A percentile compares a stretch with the other conserved stretches of the same genome.
phyloP scores from a whole-genome alignment of 2,113 vertebrate genomes.

The Nibea coibor region DNA sequence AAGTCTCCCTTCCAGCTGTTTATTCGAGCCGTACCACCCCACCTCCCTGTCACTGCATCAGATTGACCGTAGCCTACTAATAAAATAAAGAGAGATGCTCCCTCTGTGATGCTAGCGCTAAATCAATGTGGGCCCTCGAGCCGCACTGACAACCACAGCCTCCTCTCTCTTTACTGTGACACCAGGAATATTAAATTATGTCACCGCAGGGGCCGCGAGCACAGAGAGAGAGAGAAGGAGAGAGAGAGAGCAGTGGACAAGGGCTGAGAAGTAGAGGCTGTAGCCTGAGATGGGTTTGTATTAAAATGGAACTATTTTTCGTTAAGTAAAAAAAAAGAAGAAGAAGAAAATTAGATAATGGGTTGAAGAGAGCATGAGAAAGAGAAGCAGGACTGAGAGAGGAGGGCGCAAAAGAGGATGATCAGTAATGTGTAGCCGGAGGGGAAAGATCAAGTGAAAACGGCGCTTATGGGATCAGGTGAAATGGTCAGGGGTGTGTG shows the following conservation, averaged over 20 bases:
- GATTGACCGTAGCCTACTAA: constrained; percentile 75
- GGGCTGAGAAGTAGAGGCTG: constrained; percentile 21
- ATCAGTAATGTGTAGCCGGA: constrained; percentile 56
- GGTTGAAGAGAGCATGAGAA: constrained; percentile 24
- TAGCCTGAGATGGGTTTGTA: constrained; percentile 4
- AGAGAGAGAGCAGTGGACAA: constrained; percentile 16
- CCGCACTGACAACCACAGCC: constrained; percentile 72
- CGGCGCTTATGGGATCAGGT: constrained; percentile 63
- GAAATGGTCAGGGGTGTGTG: constrained; percentile 57
- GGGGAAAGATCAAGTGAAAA: constrained; percentile 65
- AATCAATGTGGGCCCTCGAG: constrained; percentile 72
- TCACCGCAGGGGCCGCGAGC: constrained; percentile 61
- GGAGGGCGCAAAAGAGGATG: constrained; percentile 36
- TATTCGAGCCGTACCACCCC: constrained; percentile 42
- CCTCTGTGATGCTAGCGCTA: constrained; percentile 70
- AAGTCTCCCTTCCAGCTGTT: constrained; percentile 56
- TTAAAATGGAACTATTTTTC: constrained; percentile 56
- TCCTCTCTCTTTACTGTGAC: constrained; percentile 77
- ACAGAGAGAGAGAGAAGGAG: constrained; percentile 8
- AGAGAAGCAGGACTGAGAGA: constrained; percentile 3
- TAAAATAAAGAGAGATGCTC: constrained; percentile 78
- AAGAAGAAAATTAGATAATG: constrained; percentile 2
- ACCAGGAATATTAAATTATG: constrained; percentile 79
- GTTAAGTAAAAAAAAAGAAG: constrained; percentile 8
- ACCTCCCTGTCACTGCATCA: constrained; percentile 69